Base-by-base conservation (phyloP, 35 echinoderm and acorn worm species). In the Antedon bifida region DNA sequence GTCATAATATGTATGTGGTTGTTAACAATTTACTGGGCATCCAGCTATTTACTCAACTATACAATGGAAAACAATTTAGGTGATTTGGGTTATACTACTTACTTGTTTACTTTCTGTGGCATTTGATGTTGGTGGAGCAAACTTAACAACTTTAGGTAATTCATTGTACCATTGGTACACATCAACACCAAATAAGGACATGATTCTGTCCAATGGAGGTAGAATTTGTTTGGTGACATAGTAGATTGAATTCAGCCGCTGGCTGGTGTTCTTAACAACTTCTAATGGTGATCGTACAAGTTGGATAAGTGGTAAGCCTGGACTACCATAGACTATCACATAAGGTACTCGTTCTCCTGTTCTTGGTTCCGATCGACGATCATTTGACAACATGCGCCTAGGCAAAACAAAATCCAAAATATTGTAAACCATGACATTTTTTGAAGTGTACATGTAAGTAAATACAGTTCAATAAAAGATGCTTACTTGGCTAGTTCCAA, bases 141-240 rank as follows among this genome's bases (percentile, higher is more conserved):
- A 88, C 36, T 88, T 89, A 23, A 89, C 30, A 0, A 80, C 86
- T 64, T 85, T 86, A 10, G 95, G 95, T 17, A 99, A 83, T 45
- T 99, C 95, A 46, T 92, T 85, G 45, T 93, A 99, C 95, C 95
- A 99, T 75, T 86, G 75, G 1, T 82, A 51, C 0, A 88, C 87
- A 73, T 99, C 88, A 23, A 99, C 95, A 1, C 91, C 95, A 74
- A 99, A 87, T 76, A 99, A 84, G 28, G 91, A 84, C 85, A 93
- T 90, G 0, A 93, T 88, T 30, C 95, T 83, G 77, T 99, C 92
- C 28, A 97, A 79, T 17, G 95, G 82, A 31, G 95, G 95, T 42
- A 97, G 75, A 56, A 99, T 89, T 80, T 99, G 95, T 35, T 90
- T 89, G 29, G 91, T 99, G 38, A 99, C 85, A 84, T 97, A 99